These are phyloP conservation scores for Hermodice carunculata DNA, from an alignment of 2,888 invertebrate species.

Conservation along the genomic window DNA sequence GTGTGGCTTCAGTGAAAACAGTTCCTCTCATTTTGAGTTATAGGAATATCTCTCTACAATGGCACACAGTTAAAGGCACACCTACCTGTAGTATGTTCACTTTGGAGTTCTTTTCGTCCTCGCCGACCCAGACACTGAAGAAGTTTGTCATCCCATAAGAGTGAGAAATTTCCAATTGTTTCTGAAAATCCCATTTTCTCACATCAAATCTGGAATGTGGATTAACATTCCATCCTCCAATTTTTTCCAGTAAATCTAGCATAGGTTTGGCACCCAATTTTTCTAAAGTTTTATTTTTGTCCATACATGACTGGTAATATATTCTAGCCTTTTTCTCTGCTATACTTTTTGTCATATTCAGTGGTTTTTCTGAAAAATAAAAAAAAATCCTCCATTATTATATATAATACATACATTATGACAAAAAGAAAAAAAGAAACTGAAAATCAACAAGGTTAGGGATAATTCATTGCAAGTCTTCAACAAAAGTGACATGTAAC, in stretches of 20 bases:
- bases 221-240: constrained; percentile 95
- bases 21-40: too few relatives aligned
- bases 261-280: constrained; percentile 86
- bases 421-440: background rate
- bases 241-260: constrained; percentile 72
- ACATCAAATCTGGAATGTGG: too few relatives aligned
- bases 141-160: constrained; percentile 80
- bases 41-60: too few relatives aligned
- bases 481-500: background rate
- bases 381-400: too few relatives aligned
- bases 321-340: constrained; percentile 90
- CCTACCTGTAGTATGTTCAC: constrained; percentile 79
- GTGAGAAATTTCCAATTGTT: constrained; percentile 83
- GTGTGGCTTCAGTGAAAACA: too few relatives aligned
- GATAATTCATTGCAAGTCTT: background rate
- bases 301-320: constrained; percentile 94
- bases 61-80: too few relatives aligned
- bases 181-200: constrained; percentile 81
- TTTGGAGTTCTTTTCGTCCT: constrained; percentile 92
- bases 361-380: constrained; percentile 47
- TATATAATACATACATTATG: too few relatives aligned
- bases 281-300: constrained; percentile 91
- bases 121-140: constrained; percentile 92
- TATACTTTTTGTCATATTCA: constrained; percentile 71
- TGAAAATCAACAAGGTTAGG: background rate